phyloP scores from a whole-genome alignment of 2,888 invertebrate species.

The Tortrix viridana region DNA sequence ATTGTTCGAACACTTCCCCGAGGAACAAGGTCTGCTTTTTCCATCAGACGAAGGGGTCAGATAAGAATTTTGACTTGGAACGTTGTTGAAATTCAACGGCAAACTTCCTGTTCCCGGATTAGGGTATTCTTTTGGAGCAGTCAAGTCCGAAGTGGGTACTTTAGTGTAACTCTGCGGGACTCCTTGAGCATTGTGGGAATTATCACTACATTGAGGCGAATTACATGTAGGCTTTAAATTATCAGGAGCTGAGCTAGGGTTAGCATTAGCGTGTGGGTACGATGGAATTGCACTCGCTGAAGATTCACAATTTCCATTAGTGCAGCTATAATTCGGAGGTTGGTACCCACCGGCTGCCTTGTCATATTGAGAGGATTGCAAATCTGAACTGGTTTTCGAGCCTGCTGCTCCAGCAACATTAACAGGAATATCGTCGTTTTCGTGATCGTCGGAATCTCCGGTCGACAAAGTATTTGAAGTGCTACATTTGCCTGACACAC shows the following conservation, averaged over 20 bases:
- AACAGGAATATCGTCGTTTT: constrained; percentile 45
- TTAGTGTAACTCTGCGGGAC: constrained; percentile 42
- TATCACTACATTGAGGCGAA: constrained; percentile 43
- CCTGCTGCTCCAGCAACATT: constrained; percentile 38
- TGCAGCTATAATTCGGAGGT: constrained; percentile 35
- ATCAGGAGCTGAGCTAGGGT: constrained; percentile 6
- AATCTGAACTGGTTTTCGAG: constrained; percentile 35
- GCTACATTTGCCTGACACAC: constrained; percentile 44
- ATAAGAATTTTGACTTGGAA: constrained; percentile 45
- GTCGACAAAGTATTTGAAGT: constrained; percentile 17
- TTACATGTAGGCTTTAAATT: constrained; percentile 40
- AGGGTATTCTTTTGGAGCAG: constrained; percentile 56
- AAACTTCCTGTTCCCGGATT: constrained; percentile 42
- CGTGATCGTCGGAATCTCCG: constrained; percentile 29
- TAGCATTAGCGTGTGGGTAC: constrained; percentile 8
- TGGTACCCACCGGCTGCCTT: constrained; percentile 14
- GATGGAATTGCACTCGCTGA: constrained; percentile 17
- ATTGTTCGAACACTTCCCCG: constrained; percentile 39
- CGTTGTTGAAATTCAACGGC: constrained; percentile 53
- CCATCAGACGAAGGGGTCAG: constrained; percentile 27
- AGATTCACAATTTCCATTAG: constrained; percentile 42
- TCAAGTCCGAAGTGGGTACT: constrained; percentile 58
- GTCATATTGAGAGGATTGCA: constrained; percentile 26
- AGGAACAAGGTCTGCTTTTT: constrained; percentile 37
- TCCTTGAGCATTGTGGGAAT: constrained; percentile 17